Percentiles rank a stretch among this genome's conserved stretches.
phyloP scores from a whole-genome alignment of 2,113 vertebrate genomes.

The Spilogale gracilis region DNA sequence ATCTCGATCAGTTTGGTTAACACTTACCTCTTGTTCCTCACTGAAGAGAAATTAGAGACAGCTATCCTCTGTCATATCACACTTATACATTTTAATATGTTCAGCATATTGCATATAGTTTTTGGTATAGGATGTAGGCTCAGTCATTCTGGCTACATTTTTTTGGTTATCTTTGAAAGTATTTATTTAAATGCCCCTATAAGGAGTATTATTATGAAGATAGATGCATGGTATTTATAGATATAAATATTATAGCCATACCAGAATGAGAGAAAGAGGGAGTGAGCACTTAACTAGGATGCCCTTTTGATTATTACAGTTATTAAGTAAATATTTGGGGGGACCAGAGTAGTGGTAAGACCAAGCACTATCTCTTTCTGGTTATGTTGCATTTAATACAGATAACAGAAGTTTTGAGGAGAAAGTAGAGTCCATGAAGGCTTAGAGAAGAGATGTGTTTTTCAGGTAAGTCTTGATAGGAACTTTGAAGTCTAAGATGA shows the following conservation, averaged over 20 bases:
- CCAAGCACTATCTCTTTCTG: neutral
- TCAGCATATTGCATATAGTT: neutral
- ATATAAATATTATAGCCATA: neutral
- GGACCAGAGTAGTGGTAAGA: neutral
- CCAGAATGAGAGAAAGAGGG: neutral
- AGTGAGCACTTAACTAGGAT: neutral
- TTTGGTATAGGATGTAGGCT: neutral
- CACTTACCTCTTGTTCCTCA: neutral
- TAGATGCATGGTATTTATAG: neutral
- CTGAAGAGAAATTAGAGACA: neutral
- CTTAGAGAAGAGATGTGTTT: neutral
- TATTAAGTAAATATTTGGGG: neutral
- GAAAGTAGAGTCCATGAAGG: neutral
- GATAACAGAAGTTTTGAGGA: neutral
- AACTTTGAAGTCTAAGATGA: neutral
- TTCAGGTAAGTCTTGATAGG: neutral
- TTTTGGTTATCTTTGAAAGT: neutral
- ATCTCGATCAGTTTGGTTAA: neutral
- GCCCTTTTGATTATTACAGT: neutral
- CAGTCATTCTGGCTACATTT: neutral
- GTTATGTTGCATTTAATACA: neutral
- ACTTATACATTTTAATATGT: neutral
- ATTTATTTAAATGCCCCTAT: neutral
- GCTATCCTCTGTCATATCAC: neutral
- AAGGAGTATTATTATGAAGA: neutral